These are phyloP conservation scores for Trissolcus basalis DNA, from an alignment of 1,140 invertebrate species.

Conservation along the genomic window DNA sequence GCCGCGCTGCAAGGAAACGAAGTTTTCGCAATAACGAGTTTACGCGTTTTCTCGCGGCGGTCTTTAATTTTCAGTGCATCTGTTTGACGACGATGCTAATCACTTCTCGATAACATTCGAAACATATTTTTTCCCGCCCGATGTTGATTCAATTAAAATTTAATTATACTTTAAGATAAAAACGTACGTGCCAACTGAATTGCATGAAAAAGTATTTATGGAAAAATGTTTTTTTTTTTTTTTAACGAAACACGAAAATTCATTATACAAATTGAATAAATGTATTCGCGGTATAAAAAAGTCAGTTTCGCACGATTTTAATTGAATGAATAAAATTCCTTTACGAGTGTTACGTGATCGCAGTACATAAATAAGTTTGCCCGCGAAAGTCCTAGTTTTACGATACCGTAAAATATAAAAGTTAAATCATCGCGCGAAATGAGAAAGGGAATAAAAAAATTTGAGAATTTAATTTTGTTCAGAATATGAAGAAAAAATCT, in stretches of 20 bases:
- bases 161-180: slow-evolving; percentile 29
- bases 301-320: slow-evolving; percentile 9
- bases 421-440: background rate
- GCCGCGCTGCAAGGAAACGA: slow-evolving; percentile 3
- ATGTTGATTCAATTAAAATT: slow-evolving; percentile 30
- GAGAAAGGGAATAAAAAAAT: too few relatives aligned
- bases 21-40: slow-evolving; percentile 23
- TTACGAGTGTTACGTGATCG: slow-evolving; percentile 20
- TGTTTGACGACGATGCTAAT: slow-evolving; percentile 16
- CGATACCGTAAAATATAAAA: slow-evolving; percentile 21
- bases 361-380: slow-evolving; percentile 8
- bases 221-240: too few relatives aligned
- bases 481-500: too few relatives aligned
- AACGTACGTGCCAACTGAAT: background rate
- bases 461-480: too few relatives aligned
- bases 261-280: too few relatives aligned
- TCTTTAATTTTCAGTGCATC: slow-evolving; percentile 10
- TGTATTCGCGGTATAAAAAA: background rate
- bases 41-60: background rate
- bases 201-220: too few relatives aligned
- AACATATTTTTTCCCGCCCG: slow-evolving; percentile 12
- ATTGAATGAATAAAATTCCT: slow-evolving; percentile 20
- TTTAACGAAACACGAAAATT: too few relatives aligned
- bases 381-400: slow-evolving; percentile 21
- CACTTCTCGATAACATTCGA: slow-evolving; percentile 4